Conservation (phyloP, 2,113 vertebrate species). For the Manacus vitellinus region DNA sequence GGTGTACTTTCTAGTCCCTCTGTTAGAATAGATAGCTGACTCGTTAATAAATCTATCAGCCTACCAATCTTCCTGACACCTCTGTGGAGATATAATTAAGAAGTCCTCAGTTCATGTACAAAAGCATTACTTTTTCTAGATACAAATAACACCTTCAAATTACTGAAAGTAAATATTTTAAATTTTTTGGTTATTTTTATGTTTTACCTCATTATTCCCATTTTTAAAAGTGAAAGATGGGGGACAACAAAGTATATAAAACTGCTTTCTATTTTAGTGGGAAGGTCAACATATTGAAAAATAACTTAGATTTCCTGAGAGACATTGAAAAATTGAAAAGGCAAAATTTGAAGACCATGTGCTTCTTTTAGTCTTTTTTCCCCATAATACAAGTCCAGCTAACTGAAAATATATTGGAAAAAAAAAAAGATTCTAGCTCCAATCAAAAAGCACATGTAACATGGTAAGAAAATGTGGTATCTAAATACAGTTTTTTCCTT, state of each 20-base stretch:
- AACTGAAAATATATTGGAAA: neutral
- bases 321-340: neutral
- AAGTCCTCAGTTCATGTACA: neutral
- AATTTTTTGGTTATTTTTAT: neutral
- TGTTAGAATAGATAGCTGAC: neutral
- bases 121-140: neutral
- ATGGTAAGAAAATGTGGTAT: neutral
- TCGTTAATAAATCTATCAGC: neutral
- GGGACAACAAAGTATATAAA: neutral
- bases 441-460: neutral
- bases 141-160: neutral
- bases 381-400: neutral
- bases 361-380: neutral
- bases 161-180: neutral
- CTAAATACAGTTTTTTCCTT: neutral
- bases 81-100: neutral
- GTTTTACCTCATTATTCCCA: neutral
- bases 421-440: neutral
- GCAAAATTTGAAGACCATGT: neutral
- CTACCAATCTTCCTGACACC: neutral
- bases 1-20: neutral
- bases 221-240: neutral
- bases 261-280: neutral
- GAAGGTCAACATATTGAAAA: neutral
- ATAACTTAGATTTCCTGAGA: neutral